Evolutionary conservation across 2,113 vertebrate species (phyloP).

Genomic region (Chloropsis hardwickii): DNA sequence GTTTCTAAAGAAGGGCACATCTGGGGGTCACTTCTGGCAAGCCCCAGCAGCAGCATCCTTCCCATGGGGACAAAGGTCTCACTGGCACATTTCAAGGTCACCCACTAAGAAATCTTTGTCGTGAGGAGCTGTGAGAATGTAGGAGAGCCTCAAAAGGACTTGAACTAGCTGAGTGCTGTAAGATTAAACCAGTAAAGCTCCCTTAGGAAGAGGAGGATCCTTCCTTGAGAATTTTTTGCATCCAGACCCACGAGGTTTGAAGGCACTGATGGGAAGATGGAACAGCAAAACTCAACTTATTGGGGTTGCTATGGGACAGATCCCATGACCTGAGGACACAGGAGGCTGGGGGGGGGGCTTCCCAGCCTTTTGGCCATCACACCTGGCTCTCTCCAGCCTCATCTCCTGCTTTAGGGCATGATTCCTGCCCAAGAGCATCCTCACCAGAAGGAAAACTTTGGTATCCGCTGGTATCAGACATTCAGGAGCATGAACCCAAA

Average conservation of each 20-base stretch:
- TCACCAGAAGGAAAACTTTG: background rate
- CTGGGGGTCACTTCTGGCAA: background rate
- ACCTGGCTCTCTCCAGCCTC: background rate
- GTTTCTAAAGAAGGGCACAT: background rate
- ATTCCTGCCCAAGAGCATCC: background rate
- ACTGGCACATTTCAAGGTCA: accelerated
- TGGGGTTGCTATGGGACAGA: too few species aligned
- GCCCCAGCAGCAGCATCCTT: background rate
- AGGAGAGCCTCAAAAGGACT: too few species aligned
- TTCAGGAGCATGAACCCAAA: background rate
- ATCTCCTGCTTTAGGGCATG: background rate
- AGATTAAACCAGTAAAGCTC: too few species aligned
- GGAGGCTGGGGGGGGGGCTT: too few species aligned
- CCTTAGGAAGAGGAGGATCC: too few species aligned
- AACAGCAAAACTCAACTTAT: too few species aligned
- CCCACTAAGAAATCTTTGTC: background rate
- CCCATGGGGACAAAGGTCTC: background rate
- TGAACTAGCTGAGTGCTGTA: too few species aligned
- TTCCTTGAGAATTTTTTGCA: too few species aligned
- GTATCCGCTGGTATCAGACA: background rate
- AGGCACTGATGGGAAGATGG: too few species aligned
- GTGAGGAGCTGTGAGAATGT: too few species aligned
- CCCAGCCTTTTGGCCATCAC: background rate
- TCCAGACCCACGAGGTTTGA: too few species aligned
- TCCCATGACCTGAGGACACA: too few species aligned